A percentile compares a stretch with the other conserved stretches of the same genome.
Evolutionary conservation across 2,113 vertebrate species (phyloP).

Genomic region (Cyanoderma ruficeps): DNA sequence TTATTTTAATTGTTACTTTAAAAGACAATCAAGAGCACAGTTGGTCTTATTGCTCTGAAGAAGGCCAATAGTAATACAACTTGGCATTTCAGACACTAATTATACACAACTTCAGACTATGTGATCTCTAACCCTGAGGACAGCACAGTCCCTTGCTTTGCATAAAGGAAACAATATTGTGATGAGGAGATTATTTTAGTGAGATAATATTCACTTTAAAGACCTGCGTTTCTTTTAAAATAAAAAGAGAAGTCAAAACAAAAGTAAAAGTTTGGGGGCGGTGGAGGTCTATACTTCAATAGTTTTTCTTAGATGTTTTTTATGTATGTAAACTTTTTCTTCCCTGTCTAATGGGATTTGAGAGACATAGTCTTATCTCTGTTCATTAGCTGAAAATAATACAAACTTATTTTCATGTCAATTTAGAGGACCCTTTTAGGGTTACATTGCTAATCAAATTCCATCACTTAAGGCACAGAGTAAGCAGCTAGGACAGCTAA

Average conservation of each 20-base stretch:
- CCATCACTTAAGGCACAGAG: neutral
- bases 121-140: neutral
- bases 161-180: neutral
- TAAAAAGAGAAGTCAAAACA: neutral
- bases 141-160: neutral
- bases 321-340: neutral
- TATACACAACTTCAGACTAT: neutral
- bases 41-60: neutral
- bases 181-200: neutral
- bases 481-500: neutral
- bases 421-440: neutral
- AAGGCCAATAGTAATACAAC: neutral
- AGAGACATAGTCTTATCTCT: neutral
- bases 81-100: neutral
- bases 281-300: neutral
- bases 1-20: constrained; percentile 15
- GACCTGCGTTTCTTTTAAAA: neutral
- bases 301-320: neutral
- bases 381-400: neutral
- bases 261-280: neutral
- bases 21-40: neutral
- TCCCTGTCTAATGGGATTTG: neutral
- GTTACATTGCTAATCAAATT: neutral
- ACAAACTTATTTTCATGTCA: neutral
- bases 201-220: neutral